phyloP scores from a whole-genome alignment of 1,140 invertebrate genomes.

The Drosophila albomicans region DNA sequence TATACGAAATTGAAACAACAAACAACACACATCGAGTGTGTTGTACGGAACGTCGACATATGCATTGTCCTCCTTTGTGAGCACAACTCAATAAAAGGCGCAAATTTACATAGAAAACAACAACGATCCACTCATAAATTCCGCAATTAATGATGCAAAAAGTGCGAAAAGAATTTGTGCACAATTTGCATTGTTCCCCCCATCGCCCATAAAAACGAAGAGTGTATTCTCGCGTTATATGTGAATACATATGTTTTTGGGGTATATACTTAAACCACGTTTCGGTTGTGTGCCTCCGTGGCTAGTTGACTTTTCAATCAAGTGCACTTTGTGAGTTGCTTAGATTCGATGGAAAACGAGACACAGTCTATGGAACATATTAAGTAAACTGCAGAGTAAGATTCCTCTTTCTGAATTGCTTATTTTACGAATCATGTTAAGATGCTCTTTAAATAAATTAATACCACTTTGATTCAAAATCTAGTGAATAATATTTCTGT shows the following conservation, averaged over 20 bases:
- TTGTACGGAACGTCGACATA: constrained; percentile 39
- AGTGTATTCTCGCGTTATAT: not conserved
- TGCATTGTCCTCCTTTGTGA: constrained; percentile 50
- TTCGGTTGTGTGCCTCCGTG: not conserved
- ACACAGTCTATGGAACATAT: too few species aligned
- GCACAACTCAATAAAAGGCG: constrained; percentile 73
- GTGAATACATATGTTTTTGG: constrained; percentile 38
- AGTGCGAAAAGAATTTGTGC: constrained; percentile 78
- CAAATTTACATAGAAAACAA: constrained; percentile 80
- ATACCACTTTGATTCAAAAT: too few species aligned
- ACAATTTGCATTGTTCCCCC: constrained; percentile 61
- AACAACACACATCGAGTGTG: constrained; percentile 45
- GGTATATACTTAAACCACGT: not conserved
- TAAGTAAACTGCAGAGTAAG: too few species aligned
- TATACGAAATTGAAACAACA: constrained; percentile 83
- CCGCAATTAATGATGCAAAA: constrained; percentile 83
- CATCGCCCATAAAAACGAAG: constrained; percentile 30
- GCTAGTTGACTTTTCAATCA: constrained; percentile 11
- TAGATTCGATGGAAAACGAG: not conserved
- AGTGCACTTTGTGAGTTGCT: constrained; percentile 17
- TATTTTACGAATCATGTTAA: too few species aligned
- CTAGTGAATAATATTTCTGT: too few species aligned
- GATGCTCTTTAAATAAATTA: too few species aligned
- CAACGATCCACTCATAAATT: constrained; percentile 72
- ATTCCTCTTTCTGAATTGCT: too few species aligned